Evolutionary conservation across 2,113 vertebrate genomes (phyloP).

Genomic region (Tyto alba): DNA sequence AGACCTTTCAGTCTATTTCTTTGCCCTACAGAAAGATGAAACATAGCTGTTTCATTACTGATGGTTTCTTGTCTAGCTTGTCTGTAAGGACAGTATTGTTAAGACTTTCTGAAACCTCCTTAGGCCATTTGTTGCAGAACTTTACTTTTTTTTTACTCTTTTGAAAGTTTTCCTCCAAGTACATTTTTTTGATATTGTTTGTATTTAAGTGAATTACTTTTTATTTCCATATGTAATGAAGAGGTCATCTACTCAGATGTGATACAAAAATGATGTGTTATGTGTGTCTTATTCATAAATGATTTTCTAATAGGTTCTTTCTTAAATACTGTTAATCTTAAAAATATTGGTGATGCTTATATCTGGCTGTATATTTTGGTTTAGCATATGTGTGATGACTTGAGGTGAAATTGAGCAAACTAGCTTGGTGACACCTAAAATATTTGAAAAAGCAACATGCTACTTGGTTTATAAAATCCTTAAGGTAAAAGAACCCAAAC

Average conservation of each 20-base stretch:
- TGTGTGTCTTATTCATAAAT: neutral
- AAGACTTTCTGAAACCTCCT: neutral
- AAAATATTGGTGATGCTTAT: neutral
- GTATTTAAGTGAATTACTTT: neutral
- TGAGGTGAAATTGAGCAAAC: neutral
- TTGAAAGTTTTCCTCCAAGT: neutral
- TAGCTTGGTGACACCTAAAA: neutral
- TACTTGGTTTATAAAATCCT: neutral
- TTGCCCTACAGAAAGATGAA: neutral
- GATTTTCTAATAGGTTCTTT: neutral
- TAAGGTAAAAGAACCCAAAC: neutral
- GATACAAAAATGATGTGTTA: neutral
- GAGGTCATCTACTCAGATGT: neutral
- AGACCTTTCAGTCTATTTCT: neutral
- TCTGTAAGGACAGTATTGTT: neutral
- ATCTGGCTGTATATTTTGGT: neutral
- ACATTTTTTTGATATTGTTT: neutral
- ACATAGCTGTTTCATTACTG: neutral
- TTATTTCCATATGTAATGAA: neutral
- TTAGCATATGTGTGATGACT: neutral
- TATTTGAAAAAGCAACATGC: neutral
- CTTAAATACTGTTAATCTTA: neutral
- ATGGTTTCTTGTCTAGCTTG: neutral
- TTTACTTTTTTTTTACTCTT: neutral
- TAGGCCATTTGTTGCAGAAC: neutral